A percentile compares a stretch with the other conserved stretches of the same genome.
Evolutionary conservation across 1,140 invertebrate genomes (phyloP).

Genomic region (Lasioglossum albipes): DNA sequence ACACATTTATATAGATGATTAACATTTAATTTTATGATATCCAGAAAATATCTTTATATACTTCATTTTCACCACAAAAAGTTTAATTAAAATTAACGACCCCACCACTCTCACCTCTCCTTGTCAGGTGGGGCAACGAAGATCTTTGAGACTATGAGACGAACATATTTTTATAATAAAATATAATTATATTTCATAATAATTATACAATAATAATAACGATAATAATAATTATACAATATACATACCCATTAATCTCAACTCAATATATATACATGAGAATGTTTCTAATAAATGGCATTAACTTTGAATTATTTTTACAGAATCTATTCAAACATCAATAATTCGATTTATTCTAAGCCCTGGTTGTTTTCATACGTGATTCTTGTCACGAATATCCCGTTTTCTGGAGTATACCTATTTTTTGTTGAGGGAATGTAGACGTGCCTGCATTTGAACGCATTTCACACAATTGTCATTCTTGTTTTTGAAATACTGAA

Average conservation of each 20-base stretch:
- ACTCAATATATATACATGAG: neutral
- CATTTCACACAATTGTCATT: slow-evolving; percentile 27
- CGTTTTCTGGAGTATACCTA: neutral
- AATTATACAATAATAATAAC: too few species aligned
- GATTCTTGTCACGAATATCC: too few species aligned
- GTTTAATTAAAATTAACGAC: too few species aligned
- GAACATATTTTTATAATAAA: neutral
- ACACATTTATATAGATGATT: too few species aligned
- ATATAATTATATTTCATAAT: neutral
- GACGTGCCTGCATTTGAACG: neutral
- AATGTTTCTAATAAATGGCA: neutral
- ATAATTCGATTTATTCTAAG: neutral
- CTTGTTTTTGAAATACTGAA: slow-evolving; percentile 16
- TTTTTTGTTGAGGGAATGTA: neutral
- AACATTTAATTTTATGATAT: too few species aligned
- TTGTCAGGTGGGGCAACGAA: too few species aligned
- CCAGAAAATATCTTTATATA: too few species aligned
- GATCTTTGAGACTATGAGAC: too few species aligned
- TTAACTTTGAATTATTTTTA: neutral
- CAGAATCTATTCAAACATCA: neutral
- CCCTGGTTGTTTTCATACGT: too few species aligned
- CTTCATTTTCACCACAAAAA: too few species aligned
- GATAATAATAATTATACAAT: neutral
- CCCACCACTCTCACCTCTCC: too few species aligned
- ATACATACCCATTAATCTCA: neutral